Conservation (phyloP, 1,140 invertebrate genomes). For the Trigoniulus corallinus region DNA sequence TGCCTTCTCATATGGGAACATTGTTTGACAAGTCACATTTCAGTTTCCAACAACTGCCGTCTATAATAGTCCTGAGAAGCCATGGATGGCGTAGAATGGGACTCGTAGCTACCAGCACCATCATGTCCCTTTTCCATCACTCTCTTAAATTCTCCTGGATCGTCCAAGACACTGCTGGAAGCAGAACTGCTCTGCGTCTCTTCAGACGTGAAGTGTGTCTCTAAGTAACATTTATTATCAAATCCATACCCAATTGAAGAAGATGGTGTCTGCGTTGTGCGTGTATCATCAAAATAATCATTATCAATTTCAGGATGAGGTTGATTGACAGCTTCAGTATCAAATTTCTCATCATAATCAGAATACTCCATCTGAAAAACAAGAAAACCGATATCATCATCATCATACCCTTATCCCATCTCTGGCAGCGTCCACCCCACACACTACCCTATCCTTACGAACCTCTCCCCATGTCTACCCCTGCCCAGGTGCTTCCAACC, state of each 20-base stretch:
- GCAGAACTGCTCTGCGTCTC: background rate
- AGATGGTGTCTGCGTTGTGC: constrained; percentile 7
- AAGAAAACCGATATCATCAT: too few relatives aligned
- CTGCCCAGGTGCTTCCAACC: too few relatives aligned
- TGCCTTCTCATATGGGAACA: too few relatives aligned
- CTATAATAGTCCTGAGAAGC: too few relatives aligned
- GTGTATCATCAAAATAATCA: constrained; percentile 2
- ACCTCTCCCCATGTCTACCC: too few relatives aligned
- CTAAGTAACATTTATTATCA: background rate
- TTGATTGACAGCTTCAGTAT: constrained; percentile 1
- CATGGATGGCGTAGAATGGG: too few relatives aligned
- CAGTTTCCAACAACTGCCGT: too few relatives aligned
- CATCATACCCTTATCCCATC: too few relatives aligned
- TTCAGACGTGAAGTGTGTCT: background rate
- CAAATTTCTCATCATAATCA: constrained; percentile 2
- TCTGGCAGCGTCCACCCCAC: too few relatives aligned
- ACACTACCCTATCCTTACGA: too few relatives aligned
- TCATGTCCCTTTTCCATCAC: background rate
- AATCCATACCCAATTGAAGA: constrained; percentile 5
- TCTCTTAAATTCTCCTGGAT: background rate
- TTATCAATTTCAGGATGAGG: background rate
- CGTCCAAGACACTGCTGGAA: background rate
- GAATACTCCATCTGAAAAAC: constrained; percentile 2
- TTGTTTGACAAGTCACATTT: too few relatives aligned
- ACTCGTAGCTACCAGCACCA: too few relatives aligned